phyloP scores from a whole-genome alignment of 2,113 vertebrate genomes.

The Equus quagga region DNA sequence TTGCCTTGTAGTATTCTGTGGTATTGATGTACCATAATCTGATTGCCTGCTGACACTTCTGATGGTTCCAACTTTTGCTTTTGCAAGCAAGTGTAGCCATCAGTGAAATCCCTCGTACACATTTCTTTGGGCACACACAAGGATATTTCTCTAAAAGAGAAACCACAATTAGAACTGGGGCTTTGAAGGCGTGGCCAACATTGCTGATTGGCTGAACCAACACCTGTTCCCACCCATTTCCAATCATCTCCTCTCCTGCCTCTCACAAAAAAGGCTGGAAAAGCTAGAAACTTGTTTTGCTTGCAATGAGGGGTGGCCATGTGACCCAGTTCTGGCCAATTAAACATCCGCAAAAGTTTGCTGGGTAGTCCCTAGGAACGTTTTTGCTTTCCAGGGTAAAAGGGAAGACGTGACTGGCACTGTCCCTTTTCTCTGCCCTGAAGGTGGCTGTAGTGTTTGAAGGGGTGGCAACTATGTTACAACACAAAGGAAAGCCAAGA shows the following conservation, averaged over 20 bases:
- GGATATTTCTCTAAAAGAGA: background rate
- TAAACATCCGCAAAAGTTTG: conserved; percentile 13
- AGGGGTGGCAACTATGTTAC: background rate
- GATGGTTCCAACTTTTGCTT: background rate
- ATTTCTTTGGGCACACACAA: background rate
- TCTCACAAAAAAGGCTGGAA: background rate
- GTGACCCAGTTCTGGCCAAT: conserved; percentile 26
- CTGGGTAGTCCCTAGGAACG: background rate
- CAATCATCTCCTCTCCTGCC: background rate
- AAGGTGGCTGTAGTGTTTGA: background rate
- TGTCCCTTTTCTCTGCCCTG: background rate
- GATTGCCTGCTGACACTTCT: background rate
- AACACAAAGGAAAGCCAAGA: background rate
- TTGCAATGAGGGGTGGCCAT: background rate
- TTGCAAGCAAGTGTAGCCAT: background rate
- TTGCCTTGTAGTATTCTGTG: background rate
- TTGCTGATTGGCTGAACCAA: background rate
- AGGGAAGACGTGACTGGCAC: background rate
- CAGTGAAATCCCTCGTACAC: background rate
- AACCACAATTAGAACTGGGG: background rate
- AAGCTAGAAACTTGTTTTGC: background rate
- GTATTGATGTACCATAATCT: background rate
- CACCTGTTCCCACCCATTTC: background rate
- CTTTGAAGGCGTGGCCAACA: background rate
- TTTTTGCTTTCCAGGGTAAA: conserved; percentile 39